Evolutionary conservation across 64 coral and sea anemone genomes (phyloP).

Genomic region (Stichodactyla mertensii): DNA sequence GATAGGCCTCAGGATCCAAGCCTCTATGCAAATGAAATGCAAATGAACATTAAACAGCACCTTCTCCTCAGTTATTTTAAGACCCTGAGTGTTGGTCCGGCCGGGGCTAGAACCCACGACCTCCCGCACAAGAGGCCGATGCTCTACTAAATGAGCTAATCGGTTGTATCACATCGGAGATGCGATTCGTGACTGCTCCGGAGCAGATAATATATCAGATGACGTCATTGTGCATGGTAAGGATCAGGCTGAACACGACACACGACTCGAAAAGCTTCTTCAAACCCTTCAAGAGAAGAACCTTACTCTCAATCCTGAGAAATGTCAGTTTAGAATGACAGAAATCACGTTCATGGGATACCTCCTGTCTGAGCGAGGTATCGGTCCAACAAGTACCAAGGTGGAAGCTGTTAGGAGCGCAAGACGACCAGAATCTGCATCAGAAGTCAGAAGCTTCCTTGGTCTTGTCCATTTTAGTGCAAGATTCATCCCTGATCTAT

Average conservation of each 20-base stretch:
- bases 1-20: too few relatives aligned
- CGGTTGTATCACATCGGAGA: not conserved
- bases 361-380: slow-evolving; percentile 10
- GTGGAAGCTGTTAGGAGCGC: slow-evolving; percentile 14
- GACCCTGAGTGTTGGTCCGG: too few relatives aligned
- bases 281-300: slow-evolving; percentile 20
- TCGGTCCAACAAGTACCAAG: not conserved
- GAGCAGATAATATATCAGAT: slow-evolving; percentile 8
- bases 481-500: too few relatives aligned
- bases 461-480: too few relatives aligned
- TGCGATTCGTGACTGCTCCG: not conserved
- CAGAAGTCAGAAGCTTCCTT: too few relatives aligned
- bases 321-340: slow-evolving; percentile 7
- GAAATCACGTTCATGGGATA: slow-evolving; percentile 23
- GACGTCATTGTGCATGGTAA: slow-evolving; percentile 24
- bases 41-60: too few relatives aligned
- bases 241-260: not conserved
- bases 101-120: too few relatives aligned
- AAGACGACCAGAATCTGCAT: too few relatives aligned
- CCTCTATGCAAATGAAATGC: too few relatives aligned
- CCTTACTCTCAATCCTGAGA: slow-evolving; percentile 13
- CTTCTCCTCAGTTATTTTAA: too few relatives aligned
- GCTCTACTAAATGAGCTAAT: too few relatives aligned
- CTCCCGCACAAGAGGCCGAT: too few relatives aligned
- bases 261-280: slow-evolving; percentile 9